Conservation (phyloP, 2,797 vertebrate genomes). For the Jordanella pulchra region DNA sequence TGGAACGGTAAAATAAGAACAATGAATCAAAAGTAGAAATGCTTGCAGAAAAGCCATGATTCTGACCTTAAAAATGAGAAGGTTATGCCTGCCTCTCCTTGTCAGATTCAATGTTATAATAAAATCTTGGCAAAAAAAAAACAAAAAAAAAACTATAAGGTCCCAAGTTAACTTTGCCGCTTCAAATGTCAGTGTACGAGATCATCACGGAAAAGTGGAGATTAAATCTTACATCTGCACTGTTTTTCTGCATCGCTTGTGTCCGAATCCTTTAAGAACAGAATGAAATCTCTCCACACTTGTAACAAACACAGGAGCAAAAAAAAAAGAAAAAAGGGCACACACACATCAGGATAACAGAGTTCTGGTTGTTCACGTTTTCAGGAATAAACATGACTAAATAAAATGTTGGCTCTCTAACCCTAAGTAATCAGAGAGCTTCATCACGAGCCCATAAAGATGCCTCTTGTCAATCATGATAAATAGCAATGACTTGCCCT, state of each 20-base stretch:
- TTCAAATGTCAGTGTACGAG: slow-evolving; percentile 38
- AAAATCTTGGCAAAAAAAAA: slow-evolving; percentile 18
- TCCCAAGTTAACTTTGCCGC: slow-evolving; percentile 23
- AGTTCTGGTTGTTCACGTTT: slow-evolving; percentile 6
- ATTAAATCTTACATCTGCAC: slow-evolving; percentile 41
- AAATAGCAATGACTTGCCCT: slow-evolving; percentile 57
- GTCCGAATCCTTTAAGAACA: slow-evolving; percentile 23
- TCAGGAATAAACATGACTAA: slow-evolving; percentile 42
- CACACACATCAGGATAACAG: no score
- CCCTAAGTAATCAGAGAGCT: slow-evolving; percentile 63
- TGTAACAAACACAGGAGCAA: slow-evolving; percentile 19
- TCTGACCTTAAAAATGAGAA: slow-evolving; percentile 38
- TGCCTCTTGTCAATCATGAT: slow-evolving; percentile 63
- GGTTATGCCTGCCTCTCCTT: slow-evolving; percentile 31
- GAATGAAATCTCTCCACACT: slow-evolving; percentile 31
- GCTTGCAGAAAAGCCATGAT: slow-evolving; percentile 21
- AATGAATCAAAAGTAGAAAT: slow-evolving; percentile 7
- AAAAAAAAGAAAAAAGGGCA: background rate
- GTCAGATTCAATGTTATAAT: slow-evolving; percentile 37
- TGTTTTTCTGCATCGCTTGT: slow-evolving; percentile 19
- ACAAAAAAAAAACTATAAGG: background rate
- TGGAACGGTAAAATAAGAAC: background rate
- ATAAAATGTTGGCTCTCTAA: slow-evolving; percentile 56
- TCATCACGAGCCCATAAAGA: slow-evolving; percentile 63
- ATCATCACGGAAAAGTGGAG: slow-evolving; percentile 22